These are phyloP conservation scores for Trissolcus brochymenae DNA, from an alignment of 2,888 invertebrate species.

Conservation along the genomic window DNA sequence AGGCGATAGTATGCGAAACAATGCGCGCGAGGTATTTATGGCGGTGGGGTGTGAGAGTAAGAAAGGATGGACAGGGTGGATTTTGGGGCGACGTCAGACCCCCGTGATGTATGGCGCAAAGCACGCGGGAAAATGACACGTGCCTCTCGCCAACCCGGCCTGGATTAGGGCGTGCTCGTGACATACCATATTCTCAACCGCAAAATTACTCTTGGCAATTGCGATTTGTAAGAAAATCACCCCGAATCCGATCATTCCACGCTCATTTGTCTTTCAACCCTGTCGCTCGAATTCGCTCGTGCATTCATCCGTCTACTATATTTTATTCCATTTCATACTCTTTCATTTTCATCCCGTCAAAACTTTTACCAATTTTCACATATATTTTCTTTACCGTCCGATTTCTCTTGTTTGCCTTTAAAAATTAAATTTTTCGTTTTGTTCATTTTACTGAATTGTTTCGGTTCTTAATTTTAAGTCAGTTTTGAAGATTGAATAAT, in stretches of 20 bases:
- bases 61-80: constrained; percentile 57
- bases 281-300: constrained; percentile 1
- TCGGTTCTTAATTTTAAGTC: too few species aligned
- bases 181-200: constrained; percentile 59
- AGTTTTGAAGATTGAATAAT: too few species aligned
- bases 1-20: constrained; percentile 70
- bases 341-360: background rate
- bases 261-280: constrained; percentile 30
- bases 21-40: constrained; percentile 68
- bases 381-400: background rate
- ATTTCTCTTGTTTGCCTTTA: background rate
- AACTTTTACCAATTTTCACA: background rate
- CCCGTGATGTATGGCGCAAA: constrained; percentile 69
- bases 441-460: background rate
- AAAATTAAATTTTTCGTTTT: background rate
- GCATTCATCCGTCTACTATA: background rate
- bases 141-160: constrained; percentile 62
- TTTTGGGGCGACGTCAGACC: constrained; percentile 68
- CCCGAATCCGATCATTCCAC: constrained; percentile 33
- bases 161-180: constrained; percentile 64
- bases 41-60: constrained; percentile 59
- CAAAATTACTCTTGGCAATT: constrained; percentile 56
- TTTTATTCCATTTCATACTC: too few species aligned
- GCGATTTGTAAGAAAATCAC: constrained; percentile 46
- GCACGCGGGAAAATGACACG: constrained; percentile 71